These are phyloP conservation scores for Luffia ferchaultella DNA, from an alignment of 2,888 invertebrate genomes.

Conservation along the genomic window DNA sequence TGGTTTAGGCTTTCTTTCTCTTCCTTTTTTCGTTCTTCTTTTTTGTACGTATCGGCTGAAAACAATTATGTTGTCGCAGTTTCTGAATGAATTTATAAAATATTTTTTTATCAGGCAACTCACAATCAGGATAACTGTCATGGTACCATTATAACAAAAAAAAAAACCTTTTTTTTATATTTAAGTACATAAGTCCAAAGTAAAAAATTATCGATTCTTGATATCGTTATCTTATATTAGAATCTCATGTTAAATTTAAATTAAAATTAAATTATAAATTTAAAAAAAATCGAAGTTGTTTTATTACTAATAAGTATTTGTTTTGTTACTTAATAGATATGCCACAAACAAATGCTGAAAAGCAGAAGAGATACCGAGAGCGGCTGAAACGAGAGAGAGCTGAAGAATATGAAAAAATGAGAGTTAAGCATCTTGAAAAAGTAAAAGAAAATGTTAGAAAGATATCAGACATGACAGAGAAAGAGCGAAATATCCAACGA, in stretches of 20 bases:
- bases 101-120: too few relatives aligned
- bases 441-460: background rate
- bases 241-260: background rate
- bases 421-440: background rate
- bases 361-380: background rate
- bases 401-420: background rate
- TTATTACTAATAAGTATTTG: slow-evolving; percentile 1
- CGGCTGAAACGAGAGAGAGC: background rate
- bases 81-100: too few relatives aligned
- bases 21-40: too few relatives aligned
- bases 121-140: too few relatives aligned
- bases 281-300: background rate
- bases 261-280: background rate
- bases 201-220: background rate
- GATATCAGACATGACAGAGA: background rate
- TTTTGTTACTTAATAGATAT: background rate
- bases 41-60: too few relatives aligned
- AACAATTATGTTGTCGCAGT: too few relatives aligned
- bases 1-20: too few relatives aligned
- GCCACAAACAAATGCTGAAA: background rate
- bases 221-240: background rate
- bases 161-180: background rate
- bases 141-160: background rate
- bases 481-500: background rate
- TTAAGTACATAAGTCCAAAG: background rate